A percentile compares a stretch with the other conserved stretches of the same genome.
Evolutionary conservation across 2,888 invertebrate genomes (phyloP).

Genomic region (Tetranychus piercei): DNA sequence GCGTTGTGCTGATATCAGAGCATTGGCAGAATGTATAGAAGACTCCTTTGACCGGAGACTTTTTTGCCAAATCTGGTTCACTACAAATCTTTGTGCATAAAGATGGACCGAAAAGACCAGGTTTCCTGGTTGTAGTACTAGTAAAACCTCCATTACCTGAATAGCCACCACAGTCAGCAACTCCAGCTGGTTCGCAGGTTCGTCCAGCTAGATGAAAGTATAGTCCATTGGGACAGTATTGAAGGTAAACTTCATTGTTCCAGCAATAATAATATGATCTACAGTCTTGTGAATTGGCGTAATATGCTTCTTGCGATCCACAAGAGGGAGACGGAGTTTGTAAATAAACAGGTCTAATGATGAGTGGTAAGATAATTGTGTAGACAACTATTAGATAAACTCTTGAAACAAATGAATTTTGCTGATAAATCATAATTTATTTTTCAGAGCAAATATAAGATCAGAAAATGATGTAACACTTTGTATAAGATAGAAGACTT

Average conservation of each 20-base stretch:
- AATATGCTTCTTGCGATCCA: background rate
- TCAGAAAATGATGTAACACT: too few species aligned
- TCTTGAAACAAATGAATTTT: too few species aligned
- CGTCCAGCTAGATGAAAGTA: conserved; percentile 8
- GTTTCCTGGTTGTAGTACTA: background rate
- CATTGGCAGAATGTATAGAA: background rate
- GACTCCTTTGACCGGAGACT: background rate
- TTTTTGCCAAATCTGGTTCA: background rate
- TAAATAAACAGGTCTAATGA: too few species aligned
- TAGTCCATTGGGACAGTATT: background rate
- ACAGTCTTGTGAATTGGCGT: background rate
- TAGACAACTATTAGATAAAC: too few species aligned
- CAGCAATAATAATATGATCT: conserved; percentile 9
- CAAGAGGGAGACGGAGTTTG: background rate
- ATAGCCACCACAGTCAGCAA: conserved; percentile 2
- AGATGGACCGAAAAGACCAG: background rate
- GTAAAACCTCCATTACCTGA: background rate
- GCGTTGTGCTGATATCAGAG: background rate
- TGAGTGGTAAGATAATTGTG: too few species aligned
- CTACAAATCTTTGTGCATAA: background rate
- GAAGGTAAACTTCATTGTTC: background rate
- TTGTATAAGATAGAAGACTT: too few species aligned
- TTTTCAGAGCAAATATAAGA: too few species aligned
- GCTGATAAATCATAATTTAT: too few species aligned
- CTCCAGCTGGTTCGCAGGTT: background rate